phyloP scores from a whole-genome alignment of 2,113 vertebrate species.

The Caloenas nicobarica region DNA sequence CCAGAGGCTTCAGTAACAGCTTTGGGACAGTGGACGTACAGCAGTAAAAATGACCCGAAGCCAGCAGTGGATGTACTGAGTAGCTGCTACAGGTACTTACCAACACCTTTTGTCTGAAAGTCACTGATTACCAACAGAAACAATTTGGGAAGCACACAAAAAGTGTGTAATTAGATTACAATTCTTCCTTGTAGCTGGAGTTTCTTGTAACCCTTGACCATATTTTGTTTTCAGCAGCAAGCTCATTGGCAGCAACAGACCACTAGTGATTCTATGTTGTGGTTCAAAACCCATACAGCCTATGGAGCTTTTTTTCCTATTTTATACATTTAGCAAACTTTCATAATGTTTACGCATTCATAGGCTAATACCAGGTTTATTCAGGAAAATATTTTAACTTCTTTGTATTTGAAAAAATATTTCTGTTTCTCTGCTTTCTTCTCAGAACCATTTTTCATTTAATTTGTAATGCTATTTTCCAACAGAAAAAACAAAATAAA shows the following conservation, averaged over 20 bases:
- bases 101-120: neutral
- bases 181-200: neutral
- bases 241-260: neutral
- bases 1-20: neutral
- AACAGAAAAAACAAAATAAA: neutral
- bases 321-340: neutral
- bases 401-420: neutral
- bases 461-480: neutral
- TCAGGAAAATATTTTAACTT: neutral
- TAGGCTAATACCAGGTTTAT: neutral
- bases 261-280: neutral
- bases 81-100: neutral
- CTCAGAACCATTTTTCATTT: neutral
- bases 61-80: neutral
- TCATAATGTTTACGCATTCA: neutral
- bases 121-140: neutral
- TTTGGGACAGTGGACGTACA: neutral
- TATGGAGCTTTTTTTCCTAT: neutral
- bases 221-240: conserved; percentile 6
- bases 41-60: neutral
- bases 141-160: neutral
- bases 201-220: neutral
- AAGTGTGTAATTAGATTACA: neutral
- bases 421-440: neutral
- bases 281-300: neutral